Conservation (phyloP, 2,888 invertebrate species). For the Melanophora roralis region DNA sequence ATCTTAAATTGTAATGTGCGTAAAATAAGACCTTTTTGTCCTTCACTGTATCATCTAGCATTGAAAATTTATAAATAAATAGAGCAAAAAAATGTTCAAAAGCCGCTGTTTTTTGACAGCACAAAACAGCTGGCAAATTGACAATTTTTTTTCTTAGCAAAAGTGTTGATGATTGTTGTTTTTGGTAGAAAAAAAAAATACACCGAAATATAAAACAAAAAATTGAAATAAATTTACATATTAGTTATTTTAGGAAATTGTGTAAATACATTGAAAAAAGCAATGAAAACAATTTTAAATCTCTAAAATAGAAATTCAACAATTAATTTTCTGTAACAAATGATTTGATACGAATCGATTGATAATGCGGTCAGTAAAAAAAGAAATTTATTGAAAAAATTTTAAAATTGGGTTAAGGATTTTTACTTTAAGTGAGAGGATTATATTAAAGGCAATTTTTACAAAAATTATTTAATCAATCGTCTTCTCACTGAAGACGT, state of each 20-base stretch:
- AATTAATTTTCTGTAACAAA: background rate
- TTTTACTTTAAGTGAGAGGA: too few species aligned
- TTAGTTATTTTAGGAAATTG: slow-evolving; percentile 43
- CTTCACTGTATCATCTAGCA: slow-evolving; percentile 13
- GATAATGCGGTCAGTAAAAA: too few species aligned
- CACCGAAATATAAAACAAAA: background rate
- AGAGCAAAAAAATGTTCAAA: slow-evolving; percentile 41
- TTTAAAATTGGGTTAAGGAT: too few species aligned
- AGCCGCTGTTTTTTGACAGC: background rate
- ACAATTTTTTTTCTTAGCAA: slow-evolving; percentile 40
- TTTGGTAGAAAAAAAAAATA: slow-evolving; percentile 19
- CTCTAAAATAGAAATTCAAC: too few species aligned
- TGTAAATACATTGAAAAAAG: slow-evolving; percentile 10
- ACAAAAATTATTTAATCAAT: too few species aligned
- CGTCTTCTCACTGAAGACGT: too few species aligned
- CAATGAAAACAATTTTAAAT: background rate
- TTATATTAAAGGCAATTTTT: too few species aligned
- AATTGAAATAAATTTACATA: too few species aligned
- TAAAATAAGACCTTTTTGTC: background rate
- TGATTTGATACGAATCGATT: slow-evolving; percentile 24
- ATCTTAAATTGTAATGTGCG: too few species aligned
- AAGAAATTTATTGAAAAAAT: too few species aligned
- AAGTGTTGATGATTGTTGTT: background rate
- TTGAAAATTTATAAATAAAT: slow-evolving; percentile 41
- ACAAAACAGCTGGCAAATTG: slow-evolving; percentile 43